These are phyloP conservation scores for Holacanthella duospinosa DNA, from an alignment of 2,888 invertebrate species.

Conservation along the genomic window DNA sequence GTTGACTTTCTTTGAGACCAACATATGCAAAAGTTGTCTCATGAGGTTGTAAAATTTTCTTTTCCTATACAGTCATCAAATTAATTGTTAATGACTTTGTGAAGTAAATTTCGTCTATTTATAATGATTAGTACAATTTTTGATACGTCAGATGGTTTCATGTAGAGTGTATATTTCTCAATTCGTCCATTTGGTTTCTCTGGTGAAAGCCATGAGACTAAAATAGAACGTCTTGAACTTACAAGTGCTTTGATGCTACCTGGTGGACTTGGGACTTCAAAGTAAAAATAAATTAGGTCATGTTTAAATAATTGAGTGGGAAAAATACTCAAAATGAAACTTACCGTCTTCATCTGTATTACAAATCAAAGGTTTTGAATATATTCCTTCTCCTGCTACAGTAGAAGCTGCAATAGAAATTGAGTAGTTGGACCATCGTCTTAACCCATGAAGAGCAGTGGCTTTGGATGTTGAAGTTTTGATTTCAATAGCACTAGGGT, in stretches of 20 bases:
- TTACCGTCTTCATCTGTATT: slow-evolving; percentile 67
- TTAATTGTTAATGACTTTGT: too few species aligned
- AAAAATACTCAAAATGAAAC: slow-evolving; percentile 11
- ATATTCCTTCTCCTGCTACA: slow-evolving; percentile 70
- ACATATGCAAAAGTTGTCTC: slow-evolving; percentile 60
- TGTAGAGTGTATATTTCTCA: slow-evolving; percentile 62
- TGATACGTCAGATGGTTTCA: slow-evolving; percentile 39
- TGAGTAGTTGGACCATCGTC: slow-evolving; percentile 58
- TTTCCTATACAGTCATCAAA: slow-evolving; percentile 30
- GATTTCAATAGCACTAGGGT: slow-evolving; percentile 38
- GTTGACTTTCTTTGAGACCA: slow-evolving; percentile 58
- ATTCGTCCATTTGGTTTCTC: slow-evolving; percentile 63
- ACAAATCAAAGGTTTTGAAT: slow-evolving; percentile 43
- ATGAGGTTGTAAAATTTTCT: slow-evolving; percentile 20
- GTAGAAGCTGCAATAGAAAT: slow-evolving; percentile 82
- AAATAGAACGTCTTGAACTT: slow-evolving; percentile 60
- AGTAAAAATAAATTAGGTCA: neutral
- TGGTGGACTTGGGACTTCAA: slow-evolving; percentile 63
- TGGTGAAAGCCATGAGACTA: slow-evolving; percentile 69
- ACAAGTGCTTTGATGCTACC: slow-evolving; percentile 68
- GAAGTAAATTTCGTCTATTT: neutral
- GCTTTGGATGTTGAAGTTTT: slow-evolving; percentile 61
- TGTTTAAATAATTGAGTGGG: neutral
- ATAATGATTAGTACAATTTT: slow-evolving; percentile 35
- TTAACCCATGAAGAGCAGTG: slow-evolving; percentile 56